Evolutionary conservation across 2,113 vertebrate genomes (phyloP), one percentile per base, ranked within the genome.

Genomic region (Poeciliopsis occidentalis): DNA sequence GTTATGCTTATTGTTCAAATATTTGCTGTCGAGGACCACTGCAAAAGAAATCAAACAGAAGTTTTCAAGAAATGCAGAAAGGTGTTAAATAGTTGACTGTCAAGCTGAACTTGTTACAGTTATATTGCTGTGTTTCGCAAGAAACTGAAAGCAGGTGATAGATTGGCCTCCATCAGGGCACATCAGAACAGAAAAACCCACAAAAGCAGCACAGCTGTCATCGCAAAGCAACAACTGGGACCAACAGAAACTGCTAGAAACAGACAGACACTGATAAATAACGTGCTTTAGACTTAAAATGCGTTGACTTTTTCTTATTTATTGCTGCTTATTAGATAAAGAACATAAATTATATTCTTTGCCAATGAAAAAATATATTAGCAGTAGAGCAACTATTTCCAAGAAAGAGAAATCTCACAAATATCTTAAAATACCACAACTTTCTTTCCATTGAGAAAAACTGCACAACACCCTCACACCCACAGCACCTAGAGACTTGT

Each of bases 151-250:
- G 47, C 57, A 19, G 29, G 32, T 80, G 77, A 84, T 70, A 12
- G 30, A 80, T 34, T 71, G 26, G 19, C 15, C 19, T 31, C 47
- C 76, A 69, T 85, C 69, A 61, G 62, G 80, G 62, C 51, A 68
- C 65, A 71, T 79, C 64, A 65, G 29, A 39, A 84, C 66, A 76
- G 69, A 29, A 73, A 72, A 87, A 78, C 83, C 71, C 78, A 83
- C 74, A 74, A 79, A 78, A 78, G 30, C 24, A 60, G 34, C 10
- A 4, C 34, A 78, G 65, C 67, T 79, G 63, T 73, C 63, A 75
- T 44, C 7, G 60, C 61, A 60, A 32, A 78, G 79, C 71, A 75
- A 75, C 60, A 75, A 30, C 67, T 71, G 11, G 60, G 8, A 30
- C 66, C 37, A 74, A 83, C 64, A 68, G 78, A 73, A 81, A 77